A percentile compares a stretch with the other conserved stretches of the same genome.
Conservation (phyloP, 2,888 invertebrate genomes). For the Smittia aterrima region DNA sequence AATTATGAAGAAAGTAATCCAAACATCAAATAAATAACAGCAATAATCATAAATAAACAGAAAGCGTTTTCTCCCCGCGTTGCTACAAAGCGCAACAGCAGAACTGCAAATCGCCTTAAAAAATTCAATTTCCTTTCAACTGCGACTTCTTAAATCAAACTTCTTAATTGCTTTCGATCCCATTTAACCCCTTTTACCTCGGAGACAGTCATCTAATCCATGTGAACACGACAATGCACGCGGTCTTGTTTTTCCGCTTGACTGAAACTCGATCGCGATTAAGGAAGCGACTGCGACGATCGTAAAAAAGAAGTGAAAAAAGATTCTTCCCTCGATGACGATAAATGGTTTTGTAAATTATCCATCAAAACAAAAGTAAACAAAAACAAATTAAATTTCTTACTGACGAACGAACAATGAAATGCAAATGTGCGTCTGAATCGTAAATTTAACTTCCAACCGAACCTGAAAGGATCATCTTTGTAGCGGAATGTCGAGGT, state of each 20-base stretch:
- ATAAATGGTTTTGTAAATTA: conserved; percentile 37
- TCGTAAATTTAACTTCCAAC: background rate
- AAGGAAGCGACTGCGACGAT: background rate
- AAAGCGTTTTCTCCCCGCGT: background rate
- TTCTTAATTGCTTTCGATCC: conserved; percentile 9
- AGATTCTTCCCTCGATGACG: background rate
- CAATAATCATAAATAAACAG: conserved; percentile 39
- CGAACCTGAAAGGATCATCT: conserved; percentile 24
- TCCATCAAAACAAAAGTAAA: conserved; percentile 40
- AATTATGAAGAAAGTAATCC: conserved; percentile 40
- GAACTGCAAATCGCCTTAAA: background rate
- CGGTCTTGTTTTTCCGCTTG: background rate
- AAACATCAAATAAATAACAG: conserved; percentile 40
- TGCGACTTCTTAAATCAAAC: background rate
- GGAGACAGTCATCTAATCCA: background rate
- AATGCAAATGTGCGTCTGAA: background rate
- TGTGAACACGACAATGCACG: conserved; percentile 15
- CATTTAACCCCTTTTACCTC: conserved; percentile 12
- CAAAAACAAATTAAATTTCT: conserved; percentile 21
- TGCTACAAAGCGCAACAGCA: background rate
- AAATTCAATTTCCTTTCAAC: background rate
- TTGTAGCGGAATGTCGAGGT: conserved; percentile 24
- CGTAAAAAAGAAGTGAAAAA: background rate
- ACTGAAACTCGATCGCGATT: conserved; percentile 37
- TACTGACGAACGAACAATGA: background rate